Percentiles rank a stretch among this genome's conserved stretches.
Conservation (phyloP, 64 coral and sea anemone species). For the Hydrozoanthus tunicans region DNA sequence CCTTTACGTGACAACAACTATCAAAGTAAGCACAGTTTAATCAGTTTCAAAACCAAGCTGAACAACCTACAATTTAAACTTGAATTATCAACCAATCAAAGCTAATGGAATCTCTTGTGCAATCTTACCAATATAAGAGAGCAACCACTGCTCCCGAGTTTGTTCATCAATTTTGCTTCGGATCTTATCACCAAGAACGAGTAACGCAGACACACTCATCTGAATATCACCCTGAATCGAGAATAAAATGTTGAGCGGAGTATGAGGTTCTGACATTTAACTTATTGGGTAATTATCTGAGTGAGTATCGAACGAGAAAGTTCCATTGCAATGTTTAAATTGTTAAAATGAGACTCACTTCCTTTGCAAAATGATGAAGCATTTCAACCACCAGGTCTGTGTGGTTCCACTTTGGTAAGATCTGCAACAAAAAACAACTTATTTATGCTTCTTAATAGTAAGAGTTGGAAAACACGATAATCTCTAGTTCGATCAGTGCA, state of each 20-base stretch:
- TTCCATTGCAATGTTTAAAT: background rate
- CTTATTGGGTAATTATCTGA: too few relatives aligned
- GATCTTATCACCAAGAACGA: constrained; percentile 99
- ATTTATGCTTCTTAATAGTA: too few relatives aligned
- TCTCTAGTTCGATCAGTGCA: too few relatives aligned
- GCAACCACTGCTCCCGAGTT: constrained; percentile 90
- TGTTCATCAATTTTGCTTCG: constrained; percentile 80
- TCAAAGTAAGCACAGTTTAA: too few relatives aligned
- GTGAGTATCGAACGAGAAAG: too few relatives aligned
- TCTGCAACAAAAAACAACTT: constrained; percentile 40
- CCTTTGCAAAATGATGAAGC: constrained; percentile 82
- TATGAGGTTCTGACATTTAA: too few relatives aligned
- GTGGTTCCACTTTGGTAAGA: constrained; percentile 96
- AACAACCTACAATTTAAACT: too few relatives aligned
- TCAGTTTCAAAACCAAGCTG: too few relatives aligned
- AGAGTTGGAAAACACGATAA: too few relatives aligned
- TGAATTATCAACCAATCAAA: background rate
- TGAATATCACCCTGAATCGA: constrained; percentile 86
- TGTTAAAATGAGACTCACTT: constrained; percentile 41
- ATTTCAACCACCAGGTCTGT: constrained; percentile 73
- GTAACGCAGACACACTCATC: constrained; percentile 87
- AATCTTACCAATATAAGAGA: constrained; percentile 88
- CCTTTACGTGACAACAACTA: too few relatives aligned
- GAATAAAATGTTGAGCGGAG: background rate
- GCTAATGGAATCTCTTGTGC: background rate